These are phyloP conservation scores for Ianthella basta DNA, from an alignment of 37 sponge, comb jelly and placozoan species.

Conservation along the genomic window DNA sequence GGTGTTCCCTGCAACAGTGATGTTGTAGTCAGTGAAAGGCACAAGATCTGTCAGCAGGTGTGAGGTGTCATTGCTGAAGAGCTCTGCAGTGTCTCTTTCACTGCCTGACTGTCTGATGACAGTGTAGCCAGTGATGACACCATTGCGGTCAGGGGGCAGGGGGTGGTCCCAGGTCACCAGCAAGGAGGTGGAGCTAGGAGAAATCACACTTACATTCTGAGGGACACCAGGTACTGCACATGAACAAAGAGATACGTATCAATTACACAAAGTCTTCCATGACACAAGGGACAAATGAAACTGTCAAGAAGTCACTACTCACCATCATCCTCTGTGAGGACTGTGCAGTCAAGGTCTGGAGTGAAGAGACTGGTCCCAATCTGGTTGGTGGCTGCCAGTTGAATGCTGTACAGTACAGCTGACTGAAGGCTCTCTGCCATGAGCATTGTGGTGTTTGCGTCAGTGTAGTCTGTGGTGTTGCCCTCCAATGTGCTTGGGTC, in stretches of 20 bases:
- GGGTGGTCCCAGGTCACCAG: conserved; percentile 30
- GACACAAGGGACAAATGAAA: too few species aligned
- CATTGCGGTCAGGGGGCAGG: conserved; percentile 33
- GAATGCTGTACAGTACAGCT: conserved; percentile 31
- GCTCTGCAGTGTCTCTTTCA: neutral
- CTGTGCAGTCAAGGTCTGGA: too few species aligned
- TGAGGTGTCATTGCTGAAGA: neutral
- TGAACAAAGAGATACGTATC: neutral
- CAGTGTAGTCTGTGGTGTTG: conserved; percentile 16
- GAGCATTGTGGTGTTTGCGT: neutral
- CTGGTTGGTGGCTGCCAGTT: conserved; percentile 31
- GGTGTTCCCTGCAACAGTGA: conserved; percentile 33
- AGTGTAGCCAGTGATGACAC: conserved; percentile 38
- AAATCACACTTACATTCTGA: neutral
- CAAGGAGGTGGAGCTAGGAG: conserved; percentile 40
- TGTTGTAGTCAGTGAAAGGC: conserved; percentile 9
- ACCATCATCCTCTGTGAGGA: too few species aligned
- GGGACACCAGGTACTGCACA: conserved; percentile 38
- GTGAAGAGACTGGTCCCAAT: neutral
- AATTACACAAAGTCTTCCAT: too few species aligned
- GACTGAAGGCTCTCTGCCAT: neutral
- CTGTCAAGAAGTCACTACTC: too few species aligned
- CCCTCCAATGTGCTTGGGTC: neutral
- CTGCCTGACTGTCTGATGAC: neutral
- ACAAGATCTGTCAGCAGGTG: neutral